Conservation (phyloP, 2,888 invertebrate species). For the Chrysolina haemoptera region DNA sequence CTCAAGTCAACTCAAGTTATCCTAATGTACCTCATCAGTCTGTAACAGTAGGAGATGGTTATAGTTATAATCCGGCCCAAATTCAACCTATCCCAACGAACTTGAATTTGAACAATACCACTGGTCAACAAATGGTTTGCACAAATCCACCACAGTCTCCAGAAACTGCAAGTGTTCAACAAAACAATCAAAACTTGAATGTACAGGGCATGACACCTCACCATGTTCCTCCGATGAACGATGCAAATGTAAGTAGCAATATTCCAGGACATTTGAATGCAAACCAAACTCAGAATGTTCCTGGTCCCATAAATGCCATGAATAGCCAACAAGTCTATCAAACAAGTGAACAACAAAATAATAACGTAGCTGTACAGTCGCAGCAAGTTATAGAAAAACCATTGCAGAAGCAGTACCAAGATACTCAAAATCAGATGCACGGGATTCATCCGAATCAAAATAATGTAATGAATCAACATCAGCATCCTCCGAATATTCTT, state of each 20-base stretch:
- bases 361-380: neutral
- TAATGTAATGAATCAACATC: neutral
- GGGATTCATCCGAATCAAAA: neutral
- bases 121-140: neutral
- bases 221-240: neutral
- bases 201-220: neutral
- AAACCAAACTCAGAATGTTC: neutral
- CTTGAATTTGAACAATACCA: neutral
- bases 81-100: neutral
- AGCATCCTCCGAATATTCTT: neutral
- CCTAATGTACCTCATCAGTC: neutral
- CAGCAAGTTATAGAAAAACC: neutral
- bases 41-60: neutral
- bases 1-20: too few species aligned
- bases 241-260: neutral
- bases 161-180: neutral
- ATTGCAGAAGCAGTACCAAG: neutral
- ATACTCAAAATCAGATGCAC: slow-evolving; percentile 26
- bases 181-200: neutral
- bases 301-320: neutral
- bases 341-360: neutral
- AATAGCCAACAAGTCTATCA: neutral
- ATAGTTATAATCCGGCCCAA: neutral
- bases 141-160: neutral
- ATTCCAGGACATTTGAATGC: neutral